Evolutionary conservation across 2,888 invertebrate genomes (phyloP).

Genomic region (Stenodema calcarata): DNA sequence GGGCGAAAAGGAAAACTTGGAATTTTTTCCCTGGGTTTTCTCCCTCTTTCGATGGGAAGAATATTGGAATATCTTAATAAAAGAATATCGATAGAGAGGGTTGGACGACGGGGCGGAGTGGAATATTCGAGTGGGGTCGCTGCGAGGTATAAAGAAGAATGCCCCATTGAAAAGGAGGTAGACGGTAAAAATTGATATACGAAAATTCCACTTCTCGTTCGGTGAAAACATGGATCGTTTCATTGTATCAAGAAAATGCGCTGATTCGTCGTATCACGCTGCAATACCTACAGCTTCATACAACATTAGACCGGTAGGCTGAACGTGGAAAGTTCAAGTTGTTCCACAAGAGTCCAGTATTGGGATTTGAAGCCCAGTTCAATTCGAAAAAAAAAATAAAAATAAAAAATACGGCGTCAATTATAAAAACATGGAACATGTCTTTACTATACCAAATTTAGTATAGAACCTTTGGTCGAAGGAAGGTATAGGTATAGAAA

Average conservation of each 20-base stretch:
- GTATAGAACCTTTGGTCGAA: too few relatives aligned
- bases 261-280: neutral
- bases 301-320: too few relatives aligned
- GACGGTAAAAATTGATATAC: neutral
- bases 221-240: neutral
- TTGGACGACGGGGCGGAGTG: neutral
- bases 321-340: too few relatives aligned
- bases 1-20: neutral
- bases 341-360: too few relatives aligned
- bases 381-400: too few relatives aligned
- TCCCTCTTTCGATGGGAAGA: neutral
- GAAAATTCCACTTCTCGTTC: neutral
- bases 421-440: too few relatives aligned
- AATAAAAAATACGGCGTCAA: too few relatives aligned
- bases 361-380: too few relatives aligned
- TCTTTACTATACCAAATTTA: too few relatives aligned
- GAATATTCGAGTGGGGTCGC: slow-evolving; percentile 1
- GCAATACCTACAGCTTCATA: too few relatives aligned
- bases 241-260: neutral
- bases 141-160: neutral
- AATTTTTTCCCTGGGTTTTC: neutral
- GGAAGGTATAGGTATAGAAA: too few relatives aligned
- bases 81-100: neutral
- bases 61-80: slow-evolving; percentile 24
- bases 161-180: neutral